Base-by-base conservation (phyloP, 1,140 invertebrate species). In the Drosophila lacteicornis region DNA sequence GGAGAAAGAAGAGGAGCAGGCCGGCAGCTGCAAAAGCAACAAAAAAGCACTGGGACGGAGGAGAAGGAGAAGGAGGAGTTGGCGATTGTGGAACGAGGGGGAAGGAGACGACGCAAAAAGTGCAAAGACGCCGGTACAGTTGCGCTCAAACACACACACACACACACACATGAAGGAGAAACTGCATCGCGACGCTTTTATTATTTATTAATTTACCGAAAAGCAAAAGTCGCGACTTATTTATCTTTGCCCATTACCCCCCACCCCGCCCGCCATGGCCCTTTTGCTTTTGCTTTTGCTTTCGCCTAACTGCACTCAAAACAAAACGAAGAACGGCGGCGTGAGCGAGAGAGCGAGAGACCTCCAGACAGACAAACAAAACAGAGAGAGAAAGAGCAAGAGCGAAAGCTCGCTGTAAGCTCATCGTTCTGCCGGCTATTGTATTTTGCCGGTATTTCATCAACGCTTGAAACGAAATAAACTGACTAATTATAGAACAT, bases 1-100 rank as follows among this genome's bases (percentile, higher is more conserved):
- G 47, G 9, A 15, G 59, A 15, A 19, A 36, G 33, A 25, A 15
- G 33, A 38, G 55, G 56, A 60, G 46, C 30, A 47, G 38, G 69
- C 33, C 46, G 53, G 81, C 81, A 80, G 81, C 81, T 84, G 81
- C 80, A 85, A 80, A 80, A 84, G 67, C 61, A 85, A 80, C 61
- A 71, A 81, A 60, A 77, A 62, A 56, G 67, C 68, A 76, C 62
- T n/a, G 66, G 19, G 30, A 36, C 13, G 9, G 15, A 70, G 12
- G 67, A 51, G 19, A 30, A 22, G n/a, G 30, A 46, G 30, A n/a
- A 53, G 47, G 50, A 40, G 38, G 36, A 40, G 53, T 19, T 40
- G 53, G 33, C 50, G 33, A 36, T 19, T 17, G 50, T 40, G 22
- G 36, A 70, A 19, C 30, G 58, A 67, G 27, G 30, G 30, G 22